Conservation (phyloP, 2,797 vertebrate genomes). For the Rousettus madagascariensis region DNA sequence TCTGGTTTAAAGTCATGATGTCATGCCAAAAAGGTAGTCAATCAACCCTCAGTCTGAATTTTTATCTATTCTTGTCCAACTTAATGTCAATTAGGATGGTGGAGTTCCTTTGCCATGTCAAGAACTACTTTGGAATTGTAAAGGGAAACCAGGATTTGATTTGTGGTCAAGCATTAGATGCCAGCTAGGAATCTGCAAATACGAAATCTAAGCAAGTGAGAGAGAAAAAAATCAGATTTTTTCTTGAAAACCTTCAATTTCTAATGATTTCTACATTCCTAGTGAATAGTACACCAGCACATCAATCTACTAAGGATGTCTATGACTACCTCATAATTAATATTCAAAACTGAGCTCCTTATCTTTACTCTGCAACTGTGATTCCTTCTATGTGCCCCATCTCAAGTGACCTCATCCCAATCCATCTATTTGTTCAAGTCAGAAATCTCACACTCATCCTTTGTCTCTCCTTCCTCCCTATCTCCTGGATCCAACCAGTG, state of each 20-base stretch:
- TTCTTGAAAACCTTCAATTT: not conserved
- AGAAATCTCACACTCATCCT: not conserved
- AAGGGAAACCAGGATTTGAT: not conserved
- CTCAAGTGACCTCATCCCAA: not conserved
- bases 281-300: too few relatives aligned
- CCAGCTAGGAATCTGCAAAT: not conserved
- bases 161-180: not conserved
- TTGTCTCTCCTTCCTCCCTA: not conserved
- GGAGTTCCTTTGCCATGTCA: too few relatives aligned
- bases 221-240: not conserved
- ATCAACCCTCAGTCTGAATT: not conserved
- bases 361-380: not conserved
- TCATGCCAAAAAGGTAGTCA: not conserved
- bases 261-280: not conserved
- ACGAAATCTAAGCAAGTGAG: not conserved
- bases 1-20: not conserved
- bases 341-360: not conserved
- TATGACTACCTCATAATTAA: not conserved
- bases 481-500: not conserved
- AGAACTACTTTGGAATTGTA: not conserved
- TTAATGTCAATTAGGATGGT: not conserved
- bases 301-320: not conserved
- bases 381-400: not conserved
- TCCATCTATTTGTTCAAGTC: not conserved
- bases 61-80: not conserved